Conservation (phyloP, 2,888 invertebrate species). For the Aricia artaxerxes region DNA sequence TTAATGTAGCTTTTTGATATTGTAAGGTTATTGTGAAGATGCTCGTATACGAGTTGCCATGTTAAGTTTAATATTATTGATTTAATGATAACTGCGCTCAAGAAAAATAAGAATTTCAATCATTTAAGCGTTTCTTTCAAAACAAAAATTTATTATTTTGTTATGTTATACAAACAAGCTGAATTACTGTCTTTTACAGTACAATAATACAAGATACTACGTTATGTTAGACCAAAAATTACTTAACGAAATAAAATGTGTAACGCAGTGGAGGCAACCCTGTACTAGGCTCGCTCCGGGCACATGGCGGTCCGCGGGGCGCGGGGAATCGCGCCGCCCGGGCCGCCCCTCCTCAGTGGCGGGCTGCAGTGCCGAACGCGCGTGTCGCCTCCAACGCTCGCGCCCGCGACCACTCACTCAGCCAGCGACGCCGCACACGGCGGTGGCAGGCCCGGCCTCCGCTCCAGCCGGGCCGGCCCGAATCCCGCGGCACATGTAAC, state of each 20-base stretch:
- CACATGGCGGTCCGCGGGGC: conserved; percentile 62
- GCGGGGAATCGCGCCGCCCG: conserved; percentile 65
- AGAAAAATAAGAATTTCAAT: not conserved
- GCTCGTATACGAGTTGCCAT: not conserved
- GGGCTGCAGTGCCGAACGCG: conserved; percentile 78
- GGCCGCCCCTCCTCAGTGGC: conserved; percentile 80
- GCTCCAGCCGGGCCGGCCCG: conserved; percentile 62
- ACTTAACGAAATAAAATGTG: not conserved
- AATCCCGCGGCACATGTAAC: conserved; percentile 66
- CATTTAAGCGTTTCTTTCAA: not conserved
- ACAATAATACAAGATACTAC: not conserved
- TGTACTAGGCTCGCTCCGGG: conserved; percentile 63
- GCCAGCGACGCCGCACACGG: conserved; percentile 73
- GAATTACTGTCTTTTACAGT: not conserved
- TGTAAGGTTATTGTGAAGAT: not conserved
- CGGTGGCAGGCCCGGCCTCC: conserved; percentile 72
- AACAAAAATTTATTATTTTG: not conserved
- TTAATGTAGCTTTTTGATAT: not conserved
- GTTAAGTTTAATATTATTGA: not conserved
- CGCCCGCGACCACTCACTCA: conserved; percentile 76
- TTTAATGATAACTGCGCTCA: not conserved
- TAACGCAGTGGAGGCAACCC: conserved; percentile 74
- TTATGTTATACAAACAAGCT: not conserved
- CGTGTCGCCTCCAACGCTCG: conserved; percentile 78
- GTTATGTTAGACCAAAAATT: not conserved